Evolutionary conservation across 1,140 invertebrate species (phyloP).

Genomic region (Gonatopus flavifemur): DNA sequence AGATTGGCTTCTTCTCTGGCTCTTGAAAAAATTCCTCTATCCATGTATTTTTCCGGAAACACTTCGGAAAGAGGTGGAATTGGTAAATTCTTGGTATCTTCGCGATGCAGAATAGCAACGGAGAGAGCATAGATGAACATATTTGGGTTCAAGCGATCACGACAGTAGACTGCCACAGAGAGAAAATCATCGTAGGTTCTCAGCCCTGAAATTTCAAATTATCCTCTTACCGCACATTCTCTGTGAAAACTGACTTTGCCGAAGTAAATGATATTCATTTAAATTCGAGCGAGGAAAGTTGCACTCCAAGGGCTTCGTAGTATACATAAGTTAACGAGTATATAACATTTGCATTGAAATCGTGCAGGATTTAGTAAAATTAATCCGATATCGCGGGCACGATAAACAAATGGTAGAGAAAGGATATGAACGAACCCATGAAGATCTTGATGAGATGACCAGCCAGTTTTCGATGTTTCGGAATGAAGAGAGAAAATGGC

Average conservation of each 20-base stretch:
- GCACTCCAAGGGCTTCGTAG: too few species aligned
- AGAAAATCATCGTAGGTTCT: constrained; percentile 70
- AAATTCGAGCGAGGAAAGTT: too few species aligned
- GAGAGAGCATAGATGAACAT: constrained; percentile 78
- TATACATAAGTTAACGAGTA: too few species aligned
- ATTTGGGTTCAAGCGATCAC: constrained; percentile 74
- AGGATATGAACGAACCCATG: constrained; percentile 57
- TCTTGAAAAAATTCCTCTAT: constrained; percentile 68
- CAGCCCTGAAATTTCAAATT: constrained; percentile 66
- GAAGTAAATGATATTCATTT: too few species aligned
- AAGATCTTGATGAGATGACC: constrained; percentile 73
- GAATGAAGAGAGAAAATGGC: constrained; percentile 76
- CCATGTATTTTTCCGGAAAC: constrained; percentile 79
- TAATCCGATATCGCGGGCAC: background rate
- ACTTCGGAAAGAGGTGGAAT: constrained; percentile 71
- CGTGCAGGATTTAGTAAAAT: background rate
- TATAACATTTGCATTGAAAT: too few species aligned
- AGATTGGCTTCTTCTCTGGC: constrained; percentile 70
- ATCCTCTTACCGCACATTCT: too few species aligned
- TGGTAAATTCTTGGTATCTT: constrained; percentile 71
- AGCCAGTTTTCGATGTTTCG: constrained; percentile 69
- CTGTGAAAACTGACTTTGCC: too few species aligned
- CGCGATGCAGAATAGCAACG: constrained; percentile 73
- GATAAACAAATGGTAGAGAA: background rate
- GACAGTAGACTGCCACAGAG: constrained; percentile 70